Base-by-base conservation (phyloP, 1,140 invertebrate genomes). In the Ditylenchus dipsaci region DNA sequence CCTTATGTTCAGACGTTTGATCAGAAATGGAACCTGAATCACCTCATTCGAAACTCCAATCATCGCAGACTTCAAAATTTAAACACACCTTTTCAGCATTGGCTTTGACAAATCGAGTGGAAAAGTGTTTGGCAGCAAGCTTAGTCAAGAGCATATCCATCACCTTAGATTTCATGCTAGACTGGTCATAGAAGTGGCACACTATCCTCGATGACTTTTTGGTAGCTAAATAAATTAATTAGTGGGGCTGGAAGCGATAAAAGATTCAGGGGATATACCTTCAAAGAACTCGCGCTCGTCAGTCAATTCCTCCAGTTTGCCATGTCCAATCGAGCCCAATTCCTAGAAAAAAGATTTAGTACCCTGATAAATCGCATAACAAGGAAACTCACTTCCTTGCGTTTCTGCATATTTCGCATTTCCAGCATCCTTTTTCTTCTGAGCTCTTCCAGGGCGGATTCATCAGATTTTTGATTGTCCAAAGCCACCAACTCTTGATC, bases 381-480 rank as follows among this genome's bases (percentile, higher is more conserved):
- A 26, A 21, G n/a, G 13, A 65, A 66, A 65, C 62, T 53, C 57
- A 65, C 63, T 56, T 66, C 19, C 63, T 67, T 64, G n/a, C 30
- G 30, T 21, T 29, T 23, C 11, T 65, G 60, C 63, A 45, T 9
- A 21, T 67, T 67, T 27, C 42, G 29, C 65, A 66, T 23, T 29
- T 66, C 65, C 19, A 42, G 19, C 7, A 66, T n/a, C 21, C 65
- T n/a, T 66, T 66, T 66, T 23, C 59, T n/a, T 19, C 65, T 62
- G 15, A 66, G 17, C 19, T 63, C 64, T 45, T 66, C 65, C 33
- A 66, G 19, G 11, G 19, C 63, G n/a, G 15, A 17, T 27, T 66
- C 65, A 68, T 66, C 65, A 58, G 38, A 30, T 23, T 64, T 66
- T n/a, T n/a, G n/a, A n/a, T n/a, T n/a, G n/a, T 66, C 63, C 38